Evolutionary conservation across 2,888 invertebrate species (phyloP), one percentile per base, ranked within the genome.

Genomic region (Penaeus monodon): DNA sequence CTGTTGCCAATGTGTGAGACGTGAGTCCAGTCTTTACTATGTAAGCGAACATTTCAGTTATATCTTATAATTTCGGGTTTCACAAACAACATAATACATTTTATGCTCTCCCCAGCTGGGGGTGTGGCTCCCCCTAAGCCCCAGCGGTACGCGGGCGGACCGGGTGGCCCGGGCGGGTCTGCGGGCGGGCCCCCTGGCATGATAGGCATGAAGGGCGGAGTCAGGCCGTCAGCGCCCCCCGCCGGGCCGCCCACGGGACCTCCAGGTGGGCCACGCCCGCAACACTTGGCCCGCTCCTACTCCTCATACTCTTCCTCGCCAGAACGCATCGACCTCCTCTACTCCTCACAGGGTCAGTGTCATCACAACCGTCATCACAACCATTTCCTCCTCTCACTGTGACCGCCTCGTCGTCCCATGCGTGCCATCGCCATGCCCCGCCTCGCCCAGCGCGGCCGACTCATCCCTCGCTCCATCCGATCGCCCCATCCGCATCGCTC

Each of bases 331-430:
- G 85, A 85, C 44, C 80, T 85, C 33, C 79, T 85, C 68, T 85
- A 85, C 85, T 85, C 85, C 80, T 80, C 85, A 24, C 85, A 85
- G 85, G 85, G 85, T 85, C 85, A 85, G 85, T 85, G 74, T 38
- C 33, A 65, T 57, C 57, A 57, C 57, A 57, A 2, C 57, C 57
- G 57, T 12, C 57, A 57, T 57, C 57, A 57, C 57, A 57, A 17
- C 57, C 57, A 57, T 57, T 17, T 57, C 66, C 77, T 27, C 44
- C 68, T 33, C 63, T 64, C 57, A 33, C 79, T 64, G 64, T 64
- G 24, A 33, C 64, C 24, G 38, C 79, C 38, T 17, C 64, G 79
- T 27, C 70, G 81, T 70, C 80, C 80, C 29, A n/a, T 81, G 49
- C 27, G 57, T 57, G 49, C 57, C 57, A 57, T 57, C 17, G 17